Evolutionary conservation across 2,888 invertebrate genomes (phyloP), one percentile per base, ranked within the genome.

Genomic region (Homarus gammarus): DNA sequence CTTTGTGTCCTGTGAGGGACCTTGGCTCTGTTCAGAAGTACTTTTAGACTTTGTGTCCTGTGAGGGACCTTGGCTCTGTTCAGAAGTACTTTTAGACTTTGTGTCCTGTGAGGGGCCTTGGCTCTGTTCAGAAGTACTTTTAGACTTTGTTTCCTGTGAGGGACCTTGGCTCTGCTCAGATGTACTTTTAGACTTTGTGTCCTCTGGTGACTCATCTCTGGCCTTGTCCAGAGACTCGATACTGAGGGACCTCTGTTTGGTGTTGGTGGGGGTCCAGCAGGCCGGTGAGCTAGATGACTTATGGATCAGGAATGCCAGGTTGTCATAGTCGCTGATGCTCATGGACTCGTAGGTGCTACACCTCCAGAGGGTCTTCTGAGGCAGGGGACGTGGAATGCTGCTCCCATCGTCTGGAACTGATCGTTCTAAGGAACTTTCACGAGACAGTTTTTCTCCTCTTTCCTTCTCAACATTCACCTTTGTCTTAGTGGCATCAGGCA

Each of bases 261-360:
- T 38, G 22, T 15, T n/a, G 70, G 27, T 70, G 18, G 27, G 15
- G 5, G 12, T 40, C 81, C 81, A 81, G 51, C 72, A 51, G 22
- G 70, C 79, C 15, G 86, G 79, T 36, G 73, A 31, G 33, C 72
- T 81, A 15, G 70, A 36, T 10, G 79, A 70, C 40, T 77, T 70
- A 12, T 56, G 31, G 51, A 87, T 44, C 56, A 87, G 56, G 51
- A 40, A 72, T 38, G 87, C 87, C n/a, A 87, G 36, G 36, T 70
- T 87, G n/a, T 87, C 87, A 44, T 81, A 87, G 49, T 87, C 87
- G 44, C 61, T 87, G 27, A 87, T 44, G 33, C 87, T 87, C 70
- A 79, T 49, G 18, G 87, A 12, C 27, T 87, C 87, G 38, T 87
- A 87, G 5, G 87, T 87, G 40, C 87, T 87, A 38, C 87, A 87